phyloP scores from a whole-genome alignment of 2,888 invertebrate genomes.

The Hymenopus coronatus region DNA sequence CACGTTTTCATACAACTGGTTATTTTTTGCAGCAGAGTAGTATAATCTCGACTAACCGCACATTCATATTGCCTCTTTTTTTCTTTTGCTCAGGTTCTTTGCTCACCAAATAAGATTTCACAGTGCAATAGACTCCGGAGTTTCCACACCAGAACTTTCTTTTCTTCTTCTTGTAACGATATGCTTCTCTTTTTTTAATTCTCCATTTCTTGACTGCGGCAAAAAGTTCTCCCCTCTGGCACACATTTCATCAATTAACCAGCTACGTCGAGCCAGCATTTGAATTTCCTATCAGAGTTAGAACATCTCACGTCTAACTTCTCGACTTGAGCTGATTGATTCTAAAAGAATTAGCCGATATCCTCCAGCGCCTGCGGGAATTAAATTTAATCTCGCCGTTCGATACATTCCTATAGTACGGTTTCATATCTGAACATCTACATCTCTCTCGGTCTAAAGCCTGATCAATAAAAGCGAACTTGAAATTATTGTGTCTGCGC shows the following conservation, averaged over 20 bases:
- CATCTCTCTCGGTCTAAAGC: not conserved
- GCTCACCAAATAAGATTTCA: not conserved
- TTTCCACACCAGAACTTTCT: not conserved
- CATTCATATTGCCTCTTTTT: not conserved
- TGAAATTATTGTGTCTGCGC: no score
- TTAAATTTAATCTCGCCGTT: not conserved
- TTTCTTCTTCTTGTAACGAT: not conserved
- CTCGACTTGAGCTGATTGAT: not conserved
- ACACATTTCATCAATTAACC: not conserved
- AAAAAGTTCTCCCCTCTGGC: not conserved
- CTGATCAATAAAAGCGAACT: not conserved
- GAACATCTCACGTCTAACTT: not conserved
- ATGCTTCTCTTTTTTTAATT: not conserved
- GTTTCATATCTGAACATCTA: not conserved
- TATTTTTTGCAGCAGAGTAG: not conserved
- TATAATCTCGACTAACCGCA: not conserved
- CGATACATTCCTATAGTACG: not conserved
- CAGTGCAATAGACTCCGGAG: not conserved
- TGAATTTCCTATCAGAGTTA: not conserved
- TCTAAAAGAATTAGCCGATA: not conserved
- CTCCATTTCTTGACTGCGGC: not conserved
- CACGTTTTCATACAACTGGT: not conserved
- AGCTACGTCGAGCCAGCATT: not conserved
- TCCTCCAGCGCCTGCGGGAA: not conserved
- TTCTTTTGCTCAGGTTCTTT: not conserved